A percentile compares a stretch with the other conserved stretches of the same genome.
Conservation (phyloP, 2,888 invertebrate genomes). For the Acanthoscelides obtectus region DNA sequence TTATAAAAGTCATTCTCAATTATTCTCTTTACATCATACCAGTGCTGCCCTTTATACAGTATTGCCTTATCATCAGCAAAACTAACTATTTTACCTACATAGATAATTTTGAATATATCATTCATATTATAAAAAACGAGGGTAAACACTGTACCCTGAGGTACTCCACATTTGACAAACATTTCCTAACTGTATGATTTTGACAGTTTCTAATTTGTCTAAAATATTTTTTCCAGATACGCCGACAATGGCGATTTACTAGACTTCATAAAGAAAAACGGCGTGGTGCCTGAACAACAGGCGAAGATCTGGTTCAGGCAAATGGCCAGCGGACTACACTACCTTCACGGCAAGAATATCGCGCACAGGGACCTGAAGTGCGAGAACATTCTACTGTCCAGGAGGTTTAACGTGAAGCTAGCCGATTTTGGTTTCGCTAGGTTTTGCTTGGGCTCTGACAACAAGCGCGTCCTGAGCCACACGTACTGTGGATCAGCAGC, state of each 20-base stretch:
- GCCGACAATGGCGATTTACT: constrained; percentile 88
- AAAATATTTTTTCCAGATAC: constrained; percentile 50
- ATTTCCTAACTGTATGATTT: too few relatives aligned
- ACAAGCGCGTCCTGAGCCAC: constrained; percentile 73
- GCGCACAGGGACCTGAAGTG: constrained; percentile 92
- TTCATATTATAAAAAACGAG: too few relatives aligned
- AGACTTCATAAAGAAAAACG: constrained; percentile 75
- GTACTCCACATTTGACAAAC: too few relatives aligned
- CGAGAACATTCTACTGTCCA: constrained; percentile 83
- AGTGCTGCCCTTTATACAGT: too few relatives aligned
- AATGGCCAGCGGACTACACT: constrained; percentile 78
- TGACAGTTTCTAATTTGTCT: too few relatives aligned
- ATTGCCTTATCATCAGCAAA: too few relatives aligned
- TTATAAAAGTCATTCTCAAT: too few relatives aligned
- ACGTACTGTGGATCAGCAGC: constrained; percentile 97
- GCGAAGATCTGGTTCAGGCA: constrained; percentile 81
- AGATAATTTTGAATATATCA: too few relatives aligned
- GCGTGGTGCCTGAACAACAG: constrained; percentile 73
- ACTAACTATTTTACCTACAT: too few relatives aligned
- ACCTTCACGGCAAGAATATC: constrained; percentile 78
- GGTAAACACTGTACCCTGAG: too few relatives aligned
- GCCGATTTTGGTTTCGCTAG: constrained; percentile 94
- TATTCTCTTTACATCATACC: too few relatives aligned
- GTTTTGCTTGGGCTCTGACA: constrained; percentile 68
- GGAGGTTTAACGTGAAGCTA: constrained; percentile 81